A percentile compares a stretch with the other conserved stretches of the same genome.
Conservation (phyloP, 2,113 vertebrate species). For the Spea multiplicata region DNA sequence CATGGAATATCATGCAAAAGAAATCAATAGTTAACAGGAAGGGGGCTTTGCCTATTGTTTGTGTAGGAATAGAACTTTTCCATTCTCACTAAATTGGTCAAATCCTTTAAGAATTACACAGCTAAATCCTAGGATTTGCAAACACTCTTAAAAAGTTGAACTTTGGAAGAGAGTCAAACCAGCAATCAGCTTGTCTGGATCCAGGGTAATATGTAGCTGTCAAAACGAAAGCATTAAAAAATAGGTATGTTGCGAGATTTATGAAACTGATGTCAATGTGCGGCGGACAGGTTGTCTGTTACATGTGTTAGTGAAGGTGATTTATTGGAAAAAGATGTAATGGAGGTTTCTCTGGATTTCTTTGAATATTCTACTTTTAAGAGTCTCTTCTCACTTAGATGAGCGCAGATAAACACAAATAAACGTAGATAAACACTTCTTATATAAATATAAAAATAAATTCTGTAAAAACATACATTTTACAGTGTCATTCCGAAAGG, state of each 20-base stretch:
- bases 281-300: slow-evolving; percentile 17
- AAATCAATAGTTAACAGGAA: slow-evolving; percentile 57
- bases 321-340: slow-evolving; percentile 37
- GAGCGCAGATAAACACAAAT: neutral
- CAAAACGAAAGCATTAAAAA: slow-evolving; percentile 65
- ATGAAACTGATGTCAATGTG: neutral
- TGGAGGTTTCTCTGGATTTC: neutral
- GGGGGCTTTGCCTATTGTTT: slow-evolving; percentile 39
- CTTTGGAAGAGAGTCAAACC: slow-evolving; percentile 64
- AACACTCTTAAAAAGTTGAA: slow-evolving; percentile 68
- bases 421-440: neutral
- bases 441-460: too few species aligned
- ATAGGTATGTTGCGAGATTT: slow-evolving; percentile 49
- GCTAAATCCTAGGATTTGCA: slow-evolving; percentile 61
- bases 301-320: slow-evolving; percentile 14
- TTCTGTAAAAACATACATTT: too few species aligned
- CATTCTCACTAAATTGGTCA: slow-evolving; percentile 39
- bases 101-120: slow-evolving; percentile 40
- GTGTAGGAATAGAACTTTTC: slow-evolving; percentile 22
- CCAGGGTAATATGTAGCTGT: slow-evolving; percentile 66
- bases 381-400: slow-evolving; percentile 10
- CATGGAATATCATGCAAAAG: slow-evolving; percentile 65
- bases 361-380: neutral
- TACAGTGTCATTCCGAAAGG: too few species aligned
- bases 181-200: slow-evolving; percentile 60